Conservation (phyloP, 1,140 invertebrate genomes). For the Polypedilum pembai region DNA sequence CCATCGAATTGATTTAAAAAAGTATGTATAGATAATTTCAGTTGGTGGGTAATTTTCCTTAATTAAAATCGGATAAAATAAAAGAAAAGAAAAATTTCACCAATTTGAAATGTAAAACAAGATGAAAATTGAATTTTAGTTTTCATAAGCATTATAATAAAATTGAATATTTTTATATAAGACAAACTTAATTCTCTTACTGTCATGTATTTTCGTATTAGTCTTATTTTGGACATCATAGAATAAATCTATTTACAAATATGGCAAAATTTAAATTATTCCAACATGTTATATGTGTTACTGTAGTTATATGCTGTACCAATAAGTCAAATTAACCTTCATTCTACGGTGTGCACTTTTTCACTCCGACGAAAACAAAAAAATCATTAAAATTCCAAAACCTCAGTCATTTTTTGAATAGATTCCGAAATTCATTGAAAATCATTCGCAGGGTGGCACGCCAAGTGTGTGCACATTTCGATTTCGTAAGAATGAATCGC, state of each 20-base stretch:
- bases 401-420: neutral
- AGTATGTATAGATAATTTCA: neutral
- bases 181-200: too few species aligned
- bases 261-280: too few species aligned
- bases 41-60: neutral
- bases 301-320: neutral
- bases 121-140: too few species aligned
- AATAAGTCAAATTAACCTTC: neutral
- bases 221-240: too few species aligned
- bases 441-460: neutral
- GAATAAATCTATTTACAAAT: too few species aligned
- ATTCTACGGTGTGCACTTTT: neutral
- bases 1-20: neutral
- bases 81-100: neutral
- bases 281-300: neutral
- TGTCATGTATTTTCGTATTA: too few species aligned
- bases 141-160: too few species aligned
- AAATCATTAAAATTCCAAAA: neutral
- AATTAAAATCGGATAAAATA: neutral
- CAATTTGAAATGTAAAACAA: neutral
- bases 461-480: neutral
- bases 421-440: conserved; percentile 12
- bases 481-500: conserved; percentile 17
- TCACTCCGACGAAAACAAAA: neutral
- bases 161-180: too few species aligned